phyloP scores from a whole-genome alignment of 2,113 vertebrate genomes.

The Triplophysa dalaica region DNA sequence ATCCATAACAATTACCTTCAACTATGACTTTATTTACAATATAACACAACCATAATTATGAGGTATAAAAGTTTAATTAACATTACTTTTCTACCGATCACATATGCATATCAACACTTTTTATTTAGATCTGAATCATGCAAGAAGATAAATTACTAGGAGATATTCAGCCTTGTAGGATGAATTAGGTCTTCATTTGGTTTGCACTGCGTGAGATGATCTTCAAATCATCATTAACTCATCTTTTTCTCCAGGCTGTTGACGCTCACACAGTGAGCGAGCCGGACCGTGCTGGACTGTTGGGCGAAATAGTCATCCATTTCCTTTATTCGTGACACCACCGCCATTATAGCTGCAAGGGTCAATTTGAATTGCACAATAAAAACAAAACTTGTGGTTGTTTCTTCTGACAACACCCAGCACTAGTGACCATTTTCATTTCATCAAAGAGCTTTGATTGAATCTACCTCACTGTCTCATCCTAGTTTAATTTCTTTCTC shows the following conservation, averaged over 20 bases:
- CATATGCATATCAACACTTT: neutral
- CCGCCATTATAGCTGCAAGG: slow-evolving; percentile 49
- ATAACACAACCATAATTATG: too few relatives aligned
- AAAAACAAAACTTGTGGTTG: slow-evolving; percentile 51
- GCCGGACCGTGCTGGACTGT: slow-evolving; percentile 46
- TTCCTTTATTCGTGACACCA: slow-evolving; percentile 28
- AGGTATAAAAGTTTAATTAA: slow-evolving; percentile 34
- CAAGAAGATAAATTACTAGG: slow-evolving; percentile 28
- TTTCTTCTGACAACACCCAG: slow-evolving; percentile 33
- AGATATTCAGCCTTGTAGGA: slow-evolving; percentile 24
- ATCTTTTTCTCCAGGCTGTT: slow-evolving; percentile 36
- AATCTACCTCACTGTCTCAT: slow-evolving; percentile 61
- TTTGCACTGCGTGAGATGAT: slow-evolving; percentile 31
- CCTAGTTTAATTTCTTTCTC: slow-evolving; percentile 62
- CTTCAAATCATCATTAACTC: slow-evolving; percentile 60
- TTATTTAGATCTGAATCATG: slow-evolving; percentile 38
- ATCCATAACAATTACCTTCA: too few relatives aligned
- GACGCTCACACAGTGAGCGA: slow-evolving; percentile 46
- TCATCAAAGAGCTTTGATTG: slow-evolving; percentile 63
- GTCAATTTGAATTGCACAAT: slow-evolving; percentile 56
- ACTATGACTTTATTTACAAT: too few relatives aligned
- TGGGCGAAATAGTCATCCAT: slow-evolving; percentile 38
- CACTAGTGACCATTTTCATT: slow-evolving; percentile 49
- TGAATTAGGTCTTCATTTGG: slow-evolving; percentile 31
- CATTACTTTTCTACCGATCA: slow-evolving; percentile 47